These are phyloP conservation scores for Trogon melanurus DNA, from an alignment of 2,113 vertebrate species.

Conservation along the genomic window DNA sequence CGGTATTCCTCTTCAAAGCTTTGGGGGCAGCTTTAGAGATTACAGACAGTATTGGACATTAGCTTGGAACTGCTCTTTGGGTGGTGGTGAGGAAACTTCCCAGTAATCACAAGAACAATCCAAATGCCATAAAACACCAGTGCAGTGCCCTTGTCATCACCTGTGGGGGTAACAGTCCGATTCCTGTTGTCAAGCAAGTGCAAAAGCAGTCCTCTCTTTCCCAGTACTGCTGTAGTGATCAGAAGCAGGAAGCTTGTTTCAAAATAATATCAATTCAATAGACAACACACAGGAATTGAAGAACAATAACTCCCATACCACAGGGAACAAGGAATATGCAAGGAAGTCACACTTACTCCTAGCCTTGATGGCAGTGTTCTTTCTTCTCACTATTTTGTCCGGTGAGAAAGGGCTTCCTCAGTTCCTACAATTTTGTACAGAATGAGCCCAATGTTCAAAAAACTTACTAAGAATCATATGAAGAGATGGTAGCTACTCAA, in stretches of 20 bases:
- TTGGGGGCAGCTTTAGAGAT: background rate
- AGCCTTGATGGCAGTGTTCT: background rate
- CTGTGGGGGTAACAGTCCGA: accelerated
- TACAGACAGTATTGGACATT: background rate
- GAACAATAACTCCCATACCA: background rate
- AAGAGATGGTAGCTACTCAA: background rate
- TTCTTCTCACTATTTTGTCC: background rate
- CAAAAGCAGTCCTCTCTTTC: background rate
- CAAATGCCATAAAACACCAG: background rate
- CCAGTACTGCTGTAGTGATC: background rate
- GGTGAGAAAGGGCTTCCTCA: background rate
- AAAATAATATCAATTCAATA: background rate
- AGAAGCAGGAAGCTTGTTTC: background rate
- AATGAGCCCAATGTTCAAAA: accelerated
- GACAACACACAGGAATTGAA: background rate
- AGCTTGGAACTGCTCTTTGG: background rate
- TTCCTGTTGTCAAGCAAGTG: background rate
- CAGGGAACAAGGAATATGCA: background rate
- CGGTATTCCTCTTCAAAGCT: background rate
- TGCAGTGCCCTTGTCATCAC: background rate
- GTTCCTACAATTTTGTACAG: background rate
- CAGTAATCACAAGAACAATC: background rate
- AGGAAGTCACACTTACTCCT: background rate
- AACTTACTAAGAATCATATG: background rate
- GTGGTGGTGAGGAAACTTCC: background rate